Evolutionary conservation across 2,113 vertebrate species (phyloP).

Genomic region (Cyphomyrus discorhynchus): DNA sequence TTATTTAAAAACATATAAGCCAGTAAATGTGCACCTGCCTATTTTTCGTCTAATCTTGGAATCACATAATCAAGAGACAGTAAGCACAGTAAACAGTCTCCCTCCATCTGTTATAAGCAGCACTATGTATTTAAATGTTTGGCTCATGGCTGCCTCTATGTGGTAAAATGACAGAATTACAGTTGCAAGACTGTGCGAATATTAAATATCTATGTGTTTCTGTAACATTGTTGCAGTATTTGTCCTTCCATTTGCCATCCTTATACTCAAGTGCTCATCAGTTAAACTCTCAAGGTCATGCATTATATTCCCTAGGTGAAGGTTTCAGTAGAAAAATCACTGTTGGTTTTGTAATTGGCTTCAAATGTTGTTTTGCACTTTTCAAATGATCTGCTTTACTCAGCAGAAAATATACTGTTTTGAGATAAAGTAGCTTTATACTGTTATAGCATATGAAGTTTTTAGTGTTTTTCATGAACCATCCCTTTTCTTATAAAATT

Average conservation of each 20-base stretch:
- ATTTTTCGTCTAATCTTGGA: not conserved
- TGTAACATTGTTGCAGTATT: not conserved
- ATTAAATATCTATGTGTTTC: not conserved
- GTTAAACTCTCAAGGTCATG: not conserved
- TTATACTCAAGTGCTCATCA: not conserved
- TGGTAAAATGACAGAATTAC: slow-evolving; percentile 26
- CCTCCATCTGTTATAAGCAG: not conserved
- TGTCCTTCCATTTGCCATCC: not conserved
- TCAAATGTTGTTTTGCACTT: not conserved
- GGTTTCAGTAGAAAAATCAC: not conserved
- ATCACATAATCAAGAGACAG: not conserved
- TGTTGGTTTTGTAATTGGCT: not conserved
- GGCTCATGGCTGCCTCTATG: slow-evolving; percentile 37
- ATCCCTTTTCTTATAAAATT: not conserved
- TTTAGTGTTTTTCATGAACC: not conserved
- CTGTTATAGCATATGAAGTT: not conserved
- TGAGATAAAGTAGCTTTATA: not conserved
- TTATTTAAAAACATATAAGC: not conserved
- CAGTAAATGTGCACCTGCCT: not conserved
- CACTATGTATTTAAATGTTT: slow-evolving; percentile 29
- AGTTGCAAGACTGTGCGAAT: not conserved
- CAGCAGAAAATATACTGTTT: not conserved
- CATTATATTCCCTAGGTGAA: not conserved
- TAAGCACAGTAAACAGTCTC: not conserved
- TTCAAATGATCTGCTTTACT: not conserved